A percentile compares a stretch with the other conserved stretches of the same genome.
phyloP scores from a whole-genome alignment of 2,888 invertebrate genomes.

The Teleogryllus oceanicus region DNA sequence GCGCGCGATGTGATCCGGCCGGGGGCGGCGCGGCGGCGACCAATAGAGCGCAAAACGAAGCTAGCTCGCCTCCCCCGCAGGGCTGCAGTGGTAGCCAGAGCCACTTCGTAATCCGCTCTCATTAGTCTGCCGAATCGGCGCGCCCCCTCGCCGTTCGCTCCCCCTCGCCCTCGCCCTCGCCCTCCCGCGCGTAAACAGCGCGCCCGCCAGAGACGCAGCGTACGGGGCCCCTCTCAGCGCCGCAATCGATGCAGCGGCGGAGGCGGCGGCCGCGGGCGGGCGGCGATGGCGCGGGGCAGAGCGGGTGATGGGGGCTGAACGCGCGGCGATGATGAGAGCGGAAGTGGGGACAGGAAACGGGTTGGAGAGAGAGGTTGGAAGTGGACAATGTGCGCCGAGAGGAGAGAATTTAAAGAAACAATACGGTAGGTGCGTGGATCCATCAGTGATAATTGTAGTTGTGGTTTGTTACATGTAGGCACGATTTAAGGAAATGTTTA shows the following conservation, averaged over 20 bases:
- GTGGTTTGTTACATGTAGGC: too few species aligned
- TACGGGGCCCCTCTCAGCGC: neutral
- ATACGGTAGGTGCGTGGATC: too few species aligned
- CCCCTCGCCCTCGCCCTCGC: neutral
- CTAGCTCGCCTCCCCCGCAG: neutral
- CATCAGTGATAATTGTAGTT: too few species aligned
- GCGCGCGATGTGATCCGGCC: too few species aligned
- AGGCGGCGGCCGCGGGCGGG: neutral
- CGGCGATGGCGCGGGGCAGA: neutral
- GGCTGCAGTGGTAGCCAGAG: neutral
- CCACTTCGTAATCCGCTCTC: constrained; percentile 9
- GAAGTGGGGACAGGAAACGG: too few species aligned
- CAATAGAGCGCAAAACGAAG: constrained; percentile 7
- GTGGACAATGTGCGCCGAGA: too few species aligned
- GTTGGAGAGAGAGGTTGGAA: too few species aligned
- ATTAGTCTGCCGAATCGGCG: constrained; percentile 18
- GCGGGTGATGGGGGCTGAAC: neutral
- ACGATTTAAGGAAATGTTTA: too few species aligned
- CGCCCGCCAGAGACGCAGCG: neutral
- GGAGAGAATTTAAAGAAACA: too few species aligned
- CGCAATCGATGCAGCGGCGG: neutral
- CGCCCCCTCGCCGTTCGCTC: neutral
- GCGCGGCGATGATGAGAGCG: too few species aligned
- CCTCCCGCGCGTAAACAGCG: neutral
- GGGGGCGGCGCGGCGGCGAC: neutral